phyloP scores from a whole-genome alignment of 1,140 invertebrate species.

The Apis florea region DNA sequence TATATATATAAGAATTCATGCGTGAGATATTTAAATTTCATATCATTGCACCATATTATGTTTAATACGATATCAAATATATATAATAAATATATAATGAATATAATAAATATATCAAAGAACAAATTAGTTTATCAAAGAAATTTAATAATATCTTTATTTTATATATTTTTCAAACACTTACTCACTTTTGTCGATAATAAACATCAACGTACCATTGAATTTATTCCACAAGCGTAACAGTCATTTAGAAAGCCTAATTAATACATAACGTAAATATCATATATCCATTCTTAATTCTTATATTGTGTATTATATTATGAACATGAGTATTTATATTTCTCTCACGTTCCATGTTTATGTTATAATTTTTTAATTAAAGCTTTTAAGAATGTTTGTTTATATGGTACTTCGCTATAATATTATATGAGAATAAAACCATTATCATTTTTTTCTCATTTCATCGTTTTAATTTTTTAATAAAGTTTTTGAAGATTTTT shows the following conservation, averaged over 20 bases:
- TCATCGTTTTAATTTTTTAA: no score
- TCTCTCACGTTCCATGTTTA: neutral
- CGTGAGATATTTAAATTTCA: no score
- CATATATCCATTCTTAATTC: neutral
- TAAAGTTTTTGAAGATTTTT: no score
- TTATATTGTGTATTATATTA: neutral
- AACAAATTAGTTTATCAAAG: neutral
- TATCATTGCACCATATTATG: no score
- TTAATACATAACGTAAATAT: neutral
- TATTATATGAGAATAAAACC: no score
- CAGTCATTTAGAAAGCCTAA: neutral
- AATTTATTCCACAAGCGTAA: neutral
- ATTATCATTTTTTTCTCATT: no score
- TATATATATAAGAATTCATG: neutral
- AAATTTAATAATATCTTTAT: no score
- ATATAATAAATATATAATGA: no score
- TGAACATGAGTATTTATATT: neutral
- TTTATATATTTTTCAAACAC: neutral
- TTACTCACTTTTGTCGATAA: neutral
- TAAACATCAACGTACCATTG: neutral
- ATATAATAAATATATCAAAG: neutral
- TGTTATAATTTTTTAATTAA: neutral
- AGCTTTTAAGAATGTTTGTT: no score
- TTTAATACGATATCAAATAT: no score
- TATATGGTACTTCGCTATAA: neutral